Conservation (phyloP, 2,113 vertebrate species). For the Catharus fuscescens region DNA sequence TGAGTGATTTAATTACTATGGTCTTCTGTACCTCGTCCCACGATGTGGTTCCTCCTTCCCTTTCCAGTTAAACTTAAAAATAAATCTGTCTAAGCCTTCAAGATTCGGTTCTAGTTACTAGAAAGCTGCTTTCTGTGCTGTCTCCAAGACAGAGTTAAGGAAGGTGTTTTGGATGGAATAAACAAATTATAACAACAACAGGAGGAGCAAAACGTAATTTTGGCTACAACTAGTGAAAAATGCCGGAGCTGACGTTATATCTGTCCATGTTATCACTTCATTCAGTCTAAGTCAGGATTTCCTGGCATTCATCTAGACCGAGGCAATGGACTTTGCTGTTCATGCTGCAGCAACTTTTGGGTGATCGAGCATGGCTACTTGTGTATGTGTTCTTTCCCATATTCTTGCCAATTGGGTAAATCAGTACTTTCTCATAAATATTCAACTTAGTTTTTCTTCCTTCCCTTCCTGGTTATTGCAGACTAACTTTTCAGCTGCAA, state of each 20-base stretch:
- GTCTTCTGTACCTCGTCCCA: neutral
- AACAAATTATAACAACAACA: slow-evolving; percentile 1
- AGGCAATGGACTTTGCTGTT: slow-evolving; percentile 7
- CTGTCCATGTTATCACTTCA: slow-evolving; percentile 9
- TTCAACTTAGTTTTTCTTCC: neutral
- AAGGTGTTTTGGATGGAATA: neutral
- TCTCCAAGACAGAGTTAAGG: neutral
- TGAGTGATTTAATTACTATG: neutral
- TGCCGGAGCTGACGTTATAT: slow-evolving; percentile 37
- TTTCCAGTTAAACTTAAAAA: neutral
- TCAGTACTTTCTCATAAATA: neutral
- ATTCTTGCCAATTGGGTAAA: neutral
- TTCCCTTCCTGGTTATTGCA: neutral
- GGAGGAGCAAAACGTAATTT: slow-evolving; percentile 24
- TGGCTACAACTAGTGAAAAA: slow-evolving; percentile 33
- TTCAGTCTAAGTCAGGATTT: slow-evolving; percentile 64
- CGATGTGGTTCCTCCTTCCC: neutral
- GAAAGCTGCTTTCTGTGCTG: neutral
- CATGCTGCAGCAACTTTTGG: neutral
- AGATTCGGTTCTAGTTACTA: neutral
- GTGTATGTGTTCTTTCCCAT: neutral
- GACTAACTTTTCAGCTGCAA: neutral
- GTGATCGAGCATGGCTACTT: neutral
- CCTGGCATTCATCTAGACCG: slow-evolving; percentile 59
- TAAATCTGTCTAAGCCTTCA: neutral